Base-by-base conservation (phyloP, 2,888 invertebrate genomes). In the Apamea epomidion region DNA sequence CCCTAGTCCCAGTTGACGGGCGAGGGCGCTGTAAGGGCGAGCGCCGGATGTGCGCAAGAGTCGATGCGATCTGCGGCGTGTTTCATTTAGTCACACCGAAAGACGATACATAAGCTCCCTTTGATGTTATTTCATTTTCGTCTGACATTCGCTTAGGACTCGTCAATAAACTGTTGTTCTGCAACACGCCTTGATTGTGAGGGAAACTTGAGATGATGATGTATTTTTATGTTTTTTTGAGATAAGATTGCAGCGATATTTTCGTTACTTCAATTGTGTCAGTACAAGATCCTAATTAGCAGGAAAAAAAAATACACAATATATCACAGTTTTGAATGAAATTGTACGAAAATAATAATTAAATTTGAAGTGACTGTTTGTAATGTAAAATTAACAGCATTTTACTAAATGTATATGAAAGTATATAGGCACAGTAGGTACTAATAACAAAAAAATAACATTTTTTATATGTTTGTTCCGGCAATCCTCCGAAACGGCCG, bases 61-160 rank as follows among this genome's bases (percentile, higher is more conserved):
- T 83, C 88, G 92, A 91, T 91, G 90, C 90, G 91, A 94, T 93
- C 93, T 88, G 91, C 90, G 90, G 89, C 90, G 88, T 90, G 92
- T 93, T 93, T 89, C 86, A 89, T 91, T 90, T 89, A 90, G 90
- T 93, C 91, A 93, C 92, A 92, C 92, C 90, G 93, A 91, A 93
- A 93, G 90, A 87, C 88, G 94, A 93, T 93, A 93, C 91, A 92
- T 91, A 93, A 93, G 91, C 91, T 91, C 89, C 89, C 94, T 95
- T 95, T 95, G 94, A 95, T 93, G 92, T 93, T 90, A 87, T 89
- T 92, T 89, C 91, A 92, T 92, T 93, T 92, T 92, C 87, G 91
- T 92, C 93, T 92, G 92, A 93, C 93, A 93, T 94, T 93, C 89
- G 88, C 87, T 89, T 90, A 91, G 90, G 87, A 81, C 83, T 85